Base-by-base conservation (phyloP, 1,140 invertebrate genomes). In the Wasmannia auropunctata region DNA sequence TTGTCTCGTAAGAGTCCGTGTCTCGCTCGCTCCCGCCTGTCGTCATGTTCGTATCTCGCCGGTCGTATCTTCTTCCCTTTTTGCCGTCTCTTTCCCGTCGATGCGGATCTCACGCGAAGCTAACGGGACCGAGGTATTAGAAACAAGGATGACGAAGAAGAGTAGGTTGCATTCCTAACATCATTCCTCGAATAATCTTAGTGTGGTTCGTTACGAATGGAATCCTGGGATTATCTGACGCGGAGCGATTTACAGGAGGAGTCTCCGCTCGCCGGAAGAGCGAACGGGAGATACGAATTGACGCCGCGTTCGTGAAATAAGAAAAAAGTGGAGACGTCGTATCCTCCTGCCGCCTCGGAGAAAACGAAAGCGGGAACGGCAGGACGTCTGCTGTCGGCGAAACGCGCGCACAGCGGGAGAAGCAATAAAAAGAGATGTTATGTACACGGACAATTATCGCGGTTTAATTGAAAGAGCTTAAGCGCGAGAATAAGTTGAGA, bases 391-490 rank as follows among this genome's bases (percentile, higher is more conserved):
- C 14, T 43, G 34, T 56, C 34, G 28, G 14, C 51, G n/a, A 28
- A n/a, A n/a, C n/a, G 19, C n/a, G 11, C 2, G 11, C 16, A 54
- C 25, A 19, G 14, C n/a, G 51, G 46, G 22, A 51, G 16, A 25
- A 22, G 22, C 19, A 58, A 56, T 72, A 43, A 81, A 58, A 83
- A 54, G 43, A 6, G n/a, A 31, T 58, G 46, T 74, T 31, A 19
- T 43, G 37, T 34, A 74, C 54, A 31, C 37, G 51, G 40, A 43
- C 37, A 46, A 83, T 74, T 37, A 74, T 83, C 25, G 54, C 28
- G 51, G 51, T 60, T 83, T 83, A 83, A 83, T 83, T 58, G 37
- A 31, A 58, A n/a, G 37, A 83, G 11, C 74, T 74, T 58, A 83
- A 72, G 16, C 51, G 37, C 14, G 37, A 25, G 11, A 70, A 14